Evolutionary conservation across 30 jellyfish, hydroid and myxozoan genomes (phyloP), one percentile per base, ranked within the genome.

Genomic region (Hydractinia echinata): DNA sequence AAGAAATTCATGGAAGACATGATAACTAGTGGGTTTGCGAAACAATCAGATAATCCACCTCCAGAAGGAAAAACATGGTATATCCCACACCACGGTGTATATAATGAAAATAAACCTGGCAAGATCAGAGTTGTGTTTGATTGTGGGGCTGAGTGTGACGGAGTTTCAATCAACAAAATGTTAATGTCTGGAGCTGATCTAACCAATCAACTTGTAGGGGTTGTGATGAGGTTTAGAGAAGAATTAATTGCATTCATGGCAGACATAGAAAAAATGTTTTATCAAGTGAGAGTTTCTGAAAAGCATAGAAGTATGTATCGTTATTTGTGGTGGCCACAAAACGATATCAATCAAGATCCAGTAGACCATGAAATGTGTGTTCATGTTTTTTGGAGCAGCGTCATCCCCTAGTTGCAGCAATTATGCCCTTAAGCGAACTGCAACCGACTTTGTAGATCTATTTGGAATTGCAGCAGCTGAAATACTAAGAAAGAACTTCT

Each of bases 61-160:
- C 44, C 44, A 30, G 44, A 30, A 30, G 44, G 44, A 30, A 30
- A 30, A 30, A 30, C 44, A 30, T 30, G 44, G 44, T 30, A 30
- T 30, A 30, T 30, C 44, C 44, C 44, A 30, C 44, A 30, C 44
- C 44, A 30, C 44, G 44, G 44, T 30, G 44, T 30, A 0, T 30
- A 30, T 30, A 30, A 30, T 30, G 44, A 30, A 30, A 30, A 30
- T 30, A 30, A 30, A 30, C 44, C 44, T 30, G 44, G 44, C 44
- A 30, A 30, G 44, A 30, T 30, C 44, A 1, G 44, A 30, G 44
- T 30, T 30, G 44, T 30, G 44, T 30, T 30, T 53, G 89, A 81
- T 72, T 81, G 89, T 60, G 76, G 82, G 48, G 83, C 88, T n/a
- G 73, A 83, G 67, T 83, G 62, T 77, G 53, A 76, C 62, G 92